Evolutionary conservation across 2,888 invertebrate species (phyloP).

Genomic region (Nephrotoma flavescens): DNA sequence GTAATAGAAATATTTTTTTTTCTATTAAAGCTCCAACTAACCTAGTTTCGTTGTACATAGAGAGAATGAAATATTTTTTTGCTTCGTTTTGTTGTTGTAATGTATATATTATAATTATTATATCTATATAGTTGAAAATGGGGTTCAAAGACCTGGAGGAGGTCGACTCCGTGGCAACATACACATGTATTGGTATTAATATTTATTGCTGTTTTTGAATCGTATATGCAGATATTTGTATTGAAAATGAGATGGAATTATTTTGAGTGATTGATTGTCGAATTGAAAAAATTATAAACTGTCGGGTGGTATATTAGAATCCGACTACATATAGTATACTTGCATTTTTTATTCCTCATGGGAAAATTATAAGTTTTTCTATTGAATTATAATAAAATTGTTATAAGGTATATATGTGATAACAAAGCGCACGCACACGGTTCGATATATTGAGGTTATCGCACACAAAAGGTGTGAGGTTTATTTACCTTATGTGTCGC

Average conservation of each 20-base stretch:
- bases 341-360: background rate
- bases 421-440: background rate
- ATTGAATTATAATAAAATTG: background rate
- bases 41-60: background rate
- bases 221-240: background rate
- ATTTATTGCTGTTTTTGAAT: background rate
- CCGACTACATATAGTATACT: background rate
- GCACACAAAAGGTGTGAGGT: background rate
- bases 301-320: background rate
- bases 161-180: conserved; percentile 2
- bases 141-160: conserved; percentile 2
- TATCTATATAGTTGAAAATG: background rate
- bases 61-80: background rate
- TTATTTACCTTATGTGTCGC: background rate
- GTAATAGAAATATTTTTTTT: background rate
- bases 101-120: background rate
- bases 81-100: background rate
- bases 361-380: background rate
- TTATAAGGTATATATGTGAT: background rate
- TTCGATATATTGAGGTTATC: background rate
- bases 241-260: background rate
- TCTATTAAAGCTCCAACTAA: background rate
- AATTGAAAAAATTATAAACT: background rate
- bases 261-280: background rate
- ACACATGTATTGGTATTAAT: background rate